Evolutionary conservation across 1,140 invertebrate genomes (phyloP).

Genomic region (Schlechtendalia chinensis): DNA sequence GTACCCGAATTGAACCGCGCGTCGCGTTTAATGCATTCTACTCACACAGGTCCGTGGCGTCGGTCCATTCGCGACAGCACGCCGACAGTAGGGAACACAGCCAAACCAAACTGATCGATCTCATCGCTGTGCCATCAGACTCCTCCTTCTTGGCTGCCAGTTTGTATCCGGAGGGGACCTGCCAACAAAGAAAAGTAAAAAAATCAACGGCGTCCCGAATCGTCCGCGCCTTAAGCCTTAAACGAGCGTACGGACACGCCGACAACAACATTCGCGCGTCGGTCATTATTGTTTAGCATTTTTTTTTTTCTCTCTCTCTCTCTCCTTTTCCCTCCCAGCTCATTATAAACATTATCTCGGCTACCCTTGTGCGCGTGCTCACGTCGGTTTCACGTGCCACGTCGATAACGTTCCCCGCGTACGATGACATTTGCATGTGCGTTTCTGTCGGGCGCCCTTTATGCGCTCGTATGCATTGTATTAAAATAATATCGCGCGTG

Average conservation of each 20-base stretch:
- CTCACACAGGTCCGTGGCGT: conserved; percentile 36
- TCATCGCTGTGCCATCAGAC: conserved; percentile 44
- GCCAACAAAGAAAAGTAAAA: conserved; percentile 29
- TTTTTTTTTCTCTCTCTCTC: too few relatives aligned
- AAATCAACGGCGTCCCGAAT: conserved; percentile 10
- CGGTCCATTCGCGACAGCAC: conserved; percentile 5
- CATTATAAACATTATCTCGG: conserved; percentile 27
- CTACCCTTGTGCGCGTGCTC: too few relatives aligned
- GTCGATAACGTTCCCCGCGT: too few relatives aligned
- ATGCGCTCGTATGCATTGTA: not conserved
- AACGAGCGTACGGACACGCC: too few relatives aligned
- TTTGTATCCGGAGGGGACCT: conserved; percentile 27
- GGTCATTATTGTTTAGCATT: too few relatives aligned
- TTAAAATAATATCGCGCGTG: conserved; percentile 29
- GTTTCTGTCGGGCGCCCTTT: conserved; percentile 3
- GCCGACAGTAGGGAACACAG: conserved; percentile 15
- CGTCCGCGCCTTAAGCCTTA: not conserved
- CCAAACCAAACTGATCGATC: conserved; percentile 33
- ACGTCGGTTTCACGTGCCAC: too few relatives aligned
- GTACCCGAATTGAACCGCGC: not conserved
- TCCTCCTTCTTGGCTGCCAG: not conserved
- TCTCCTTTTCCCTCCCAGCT: too few relatives aligned
- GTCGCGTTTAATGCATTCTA: not conserved
- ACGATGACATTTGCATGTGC: conserved; percentile 35
- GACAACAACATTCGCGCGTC: too few relatives aligned